Percentiles rank a stretch among this genome's conserved stretches.
Conservation (phyloP, 1,140 invertebrate species). For the Drosophila azteca region DNA sequence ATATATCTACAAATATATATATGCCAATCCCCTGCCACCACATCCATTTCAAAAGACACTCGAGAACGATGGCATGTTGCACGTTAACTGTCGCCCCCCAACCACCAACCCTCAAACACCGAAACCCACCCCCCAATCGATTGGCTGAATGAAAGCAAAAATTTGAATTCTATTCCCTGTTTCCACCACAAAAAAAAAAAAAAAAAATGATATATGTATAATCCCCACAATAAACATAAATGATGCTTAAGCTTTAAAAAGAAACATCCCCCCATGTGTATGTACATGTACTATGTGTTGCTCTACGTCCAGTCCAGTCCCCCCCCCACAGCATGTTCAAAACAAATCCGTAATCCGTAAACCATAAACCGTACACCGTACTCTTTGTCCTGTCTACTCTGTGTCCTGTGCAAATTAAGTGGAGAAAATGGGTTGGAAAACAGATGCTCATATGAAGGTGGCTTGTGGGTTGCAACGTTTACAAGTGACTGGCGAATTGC, state of each 20-base stretch:
- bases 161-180: conserved; percentile 8
- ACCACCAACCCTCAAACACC: conserved; percentile 15
- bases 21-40: conserved; percentile 8
- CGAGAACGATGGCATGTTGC: conserved; percentile 61
- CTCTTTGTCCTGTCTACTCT: too few relatives aligned
- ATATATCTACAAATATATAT: conserved; percentile 19
- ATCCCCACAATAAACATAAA: conserved; percentile 10
- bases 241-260: conserved; percentile 7
- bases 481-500: too few relatives aligned
- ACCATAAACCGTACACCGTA: too few relatives aligned
- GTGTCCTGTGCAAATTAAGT: too few relatives aligned
- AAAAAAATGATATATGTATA: conserved; percentile 16
- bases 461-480: too few relatives aligned
- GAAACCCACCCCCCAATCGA: conserved; percentile 1
- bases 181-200: neutral
- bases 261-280: neutral
- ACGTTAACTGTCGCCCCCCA: conserved; percentile 70
- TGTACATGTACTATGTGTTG: neutral
- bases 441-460: too few relatives aligned
- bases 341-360: neutral
- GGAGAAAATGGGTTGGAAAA: too few relatives aligned
- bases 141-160: conserved; percentile 55
- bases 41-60: too few relatives aligned
- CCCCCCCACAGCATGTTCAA: neutral
- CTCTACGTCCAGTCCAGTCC: too few relatives aligned